Evolutionary conservation across 1,140 invertebrate species (phyloP).

Genomic region (Hyles euphorbiae): DNA sequence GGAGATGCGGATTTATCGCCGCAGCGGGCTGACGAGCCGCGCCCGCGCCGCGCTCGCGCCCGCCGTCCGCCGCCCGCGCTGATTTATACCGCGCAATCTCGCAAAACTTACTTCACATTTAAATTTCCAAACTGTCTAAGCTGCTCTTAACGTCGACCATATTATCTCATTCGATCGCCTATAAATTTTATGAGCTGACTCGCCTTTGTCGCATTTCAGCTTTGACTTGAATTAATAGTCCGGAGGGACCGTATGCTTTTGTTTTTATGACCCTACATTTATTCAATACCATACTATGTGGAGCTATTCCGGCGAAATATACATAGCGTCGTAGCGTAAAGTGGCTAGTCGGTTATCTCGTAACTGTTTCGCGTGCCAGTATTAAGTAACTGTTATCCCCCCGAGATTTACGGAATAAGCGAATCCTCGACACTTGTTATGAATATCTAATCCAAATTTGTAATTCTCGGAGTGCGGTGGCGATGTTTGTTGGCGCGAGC

Average conservation of each 20-base stretch:
- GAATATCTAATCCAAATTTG: slow-evolving; percentile 75
- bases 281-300: slow-evolving; percentile 12
- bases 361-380: slow-evolving; percentile 34
- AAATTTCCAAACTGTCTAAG: slow-evolving; percentile 75
- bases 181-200: slow-evolving; percentile 74
- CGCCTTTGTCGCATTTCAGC: slow-evolving; percentile 62
- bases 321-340: neutral
- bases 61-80: slow-evolving; percentile 42
- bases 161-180: slow-evolving; percentile 75
- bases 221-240: slow-evolving; percentile 65
- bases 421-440: slow-evolving; percentile 67
- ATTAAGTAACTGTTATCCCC: slow-evolving; percentile 45
- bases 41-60: slow-evolving; percentile 24
- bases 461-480: slow-evolving; percentile 72
- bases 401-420: slow-evolving; percentile 65
- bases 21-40: slow-evolving; percentile 36
- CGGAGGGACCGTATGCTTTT: slow-evolving; percentile 41
- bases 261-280: slow-evolving; percentile 32
- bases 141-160: slow-evolving; percentile 71
- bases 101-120: slow-evolving; percentile 76
- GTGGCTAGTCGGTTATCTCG: slow-evolving; percentile 10
- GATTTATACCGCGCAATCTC: slow-evolving; percentile 73
- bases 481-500: slow-evolving; percentile 68
- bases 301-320: neutral
- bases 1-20: slow-evolving; percentile 70